Percentiles rank a stretch among this genome's conserved stretches.
Conservation (phyloP, 2,113 vertebrate species). For the Neoarius graeffei region DNA sequence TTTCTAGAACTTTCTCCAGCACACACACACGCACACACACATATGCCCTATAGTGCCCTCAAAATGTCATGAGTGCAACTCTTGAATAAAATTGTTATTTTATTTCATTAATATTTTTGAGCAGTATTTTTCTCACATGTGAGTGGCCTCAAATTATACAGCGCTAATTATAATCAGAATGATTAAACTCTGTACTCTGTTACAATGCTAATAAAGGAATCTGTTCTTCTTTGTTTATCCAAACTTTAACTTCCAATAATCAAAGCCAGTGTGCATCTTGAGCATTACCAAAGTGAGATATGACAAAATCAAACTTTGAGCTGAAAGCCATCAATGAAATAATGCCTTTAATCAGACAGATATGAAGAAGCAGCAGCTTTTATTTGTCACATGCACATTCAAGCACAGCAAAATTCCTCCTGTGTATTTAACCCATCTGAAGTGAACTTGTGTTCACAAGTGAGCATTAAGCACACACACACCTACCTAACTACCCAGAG, state of each 20-base stretch:
- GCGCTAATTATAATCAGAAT: conserved; percentile 35
- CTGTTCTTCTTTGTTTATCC: conserved; percentile 4
- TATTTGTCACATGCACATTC: too few relatives aligned
- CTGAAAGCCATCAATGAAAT: conserved; percentile 39
- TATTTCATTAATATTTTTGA: conserved; percentile 9
- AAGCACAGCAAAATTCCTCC: too few relatives aligned
- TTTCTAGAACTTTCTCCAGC: not conserved
- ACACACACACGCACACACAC: not conserved
- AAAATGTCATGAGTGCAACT: conserved; percentile 34
- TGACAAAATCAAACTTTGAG: not conserved
- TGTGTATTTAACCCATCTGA: too few relatives aligned
- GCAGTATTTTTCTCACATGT: conserved; percentile 28
- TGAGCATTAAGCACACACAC: too few relatives aligned
- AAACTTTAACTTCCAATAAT: not conserved
- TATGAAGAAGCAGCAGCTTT: conserved; percentile 32
- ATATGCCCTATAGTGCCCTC: too few relatives aligned
- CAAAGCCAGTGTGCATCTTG: not conserved
- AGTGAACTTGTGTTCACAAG: too few relatives aligned
- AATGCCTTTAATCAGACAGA: conserved; percentile 50
- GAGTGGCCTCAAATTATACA: conserved; percentile 41
- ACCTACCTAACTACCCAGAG: too few relatives aligned
- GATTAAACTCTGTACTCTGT: conserved; percentile 1
- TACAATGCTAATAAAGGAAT: conserved; percentile 1
- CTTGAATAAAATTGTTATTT: conserved; percentile 44
- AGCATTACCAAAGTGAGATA: not conserved